These are phyloP conservation scores for Agelaius tricolor DNA, from an alignment of 2,113 vertebrate genomes.

Conservation along the genomic window DNA sequence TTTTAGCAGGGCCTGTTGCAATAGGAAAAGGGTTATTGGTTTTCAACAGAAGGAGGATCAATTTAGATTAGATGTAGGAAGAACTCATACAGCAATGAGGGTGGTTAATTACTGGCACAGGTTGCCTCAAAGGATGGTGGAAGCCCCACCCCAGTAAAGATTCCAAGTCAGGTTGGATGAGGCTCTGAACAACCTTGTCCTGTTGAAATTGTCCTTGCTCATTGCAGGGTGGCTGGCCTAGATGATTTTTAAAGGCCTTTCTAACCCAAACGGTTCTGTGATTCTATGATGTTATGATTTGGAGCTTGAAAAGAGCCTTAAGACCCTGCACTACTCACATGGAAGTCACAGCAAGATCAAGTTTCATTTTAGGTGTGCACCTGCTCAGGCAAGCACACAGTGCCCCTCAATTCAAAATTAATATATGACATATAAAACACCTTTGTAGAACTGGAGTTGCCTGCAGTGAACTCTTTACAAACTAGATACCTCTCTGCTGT, in stretches of 20 bases:
- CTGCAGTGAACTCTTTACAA: neutral
- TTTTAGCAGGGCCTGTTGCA: neutral
- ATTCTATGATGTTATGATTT: neutral
- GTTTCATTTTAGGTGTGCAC: fast-evolving
- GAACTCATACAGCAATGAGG: neutral
- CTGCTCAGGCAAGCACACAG: neutral
- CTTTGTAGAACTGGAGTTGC: neutral
- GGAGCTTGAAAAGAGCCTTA: neutral
- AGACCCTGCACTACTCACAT: neutral
- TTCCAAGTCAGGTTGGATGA: neutral
- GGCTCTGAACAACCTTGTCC: neutral
- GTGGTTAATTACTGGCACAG: neutral
- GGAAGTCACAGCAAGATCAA: neutral
- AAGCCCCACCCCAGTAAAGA: neutral
- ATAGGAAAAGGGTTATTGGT: neutral
- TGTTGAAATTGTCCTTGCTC: neutral
- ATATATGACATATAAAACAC: neutral
- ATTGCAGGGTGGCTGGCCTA: neutral
- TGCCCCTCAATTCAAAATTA: neutral
- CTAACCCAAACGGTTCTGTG: neutral
- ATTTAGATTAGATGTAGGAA: neutral
- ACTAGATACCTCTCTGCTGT: neutral
- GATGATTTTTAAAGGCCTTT: neutral
- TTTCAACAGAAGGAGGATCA: neutral
- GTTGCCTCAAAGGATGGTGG: neutral